Percentiles rank a stretch among this genome's conserved stretches.
phyloP scores from a whole-genome alignment of 2,797 vertebrate species.

The Phyllotis vaccarum region DNA sequence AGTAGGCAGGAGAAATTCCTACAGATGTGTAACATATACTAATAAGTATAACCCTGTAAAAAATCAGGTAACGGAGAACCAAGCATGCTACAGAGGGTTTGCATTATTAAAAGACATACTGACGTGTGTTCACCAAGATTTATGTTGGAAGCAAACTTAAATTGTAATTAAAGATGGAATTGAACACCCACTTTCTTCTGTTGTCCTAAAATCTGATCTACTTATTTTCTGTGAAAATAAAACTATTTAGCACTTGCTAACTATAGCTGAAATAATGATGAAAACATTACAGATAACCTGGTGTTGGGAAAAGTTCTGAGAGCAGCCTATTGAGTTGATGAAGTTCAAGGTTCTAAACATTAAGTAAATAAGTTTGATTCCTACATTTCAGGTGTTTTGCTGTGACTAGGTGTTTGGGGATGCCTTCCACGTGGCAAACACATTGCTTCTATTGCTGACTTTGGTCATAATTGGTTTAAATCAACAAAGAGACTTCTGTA shows the following conservation, averaged over 20 bases:
- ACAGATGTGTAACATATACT: background rate
- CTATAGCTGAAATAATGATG: background rate
- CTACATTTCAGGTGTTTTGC: background rate
- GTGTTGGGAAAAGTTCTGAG: background rate
- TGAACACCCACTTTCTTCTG: background rate
- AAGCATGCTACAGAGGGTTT: background rate
- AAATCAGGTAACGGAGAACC: conserved; percentile 8
- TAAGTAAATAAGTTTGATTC: background rate
- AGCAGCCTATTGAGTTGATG: background rate
- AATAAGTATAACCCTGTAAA: background rate
- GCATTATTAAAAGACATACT: background rate
- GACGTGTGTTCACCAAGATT: background rate
- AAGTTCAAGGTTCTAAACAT: background rate
- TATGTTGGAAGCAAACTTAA: background rate
- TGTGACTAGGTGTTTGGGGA: background rate
- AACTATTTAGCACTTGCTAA: background rate
- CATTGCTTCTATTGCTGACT: background rate
- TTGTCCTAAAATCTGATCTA: background rate
- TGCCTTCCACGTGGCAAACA: background rate
- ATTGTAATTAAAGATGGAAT: background rate
- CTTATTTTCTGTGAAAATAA: background rate
- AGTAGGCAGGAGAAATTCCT: background rate
- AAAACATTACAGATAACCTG: background rate
- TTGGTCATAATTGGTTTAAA: background rate
- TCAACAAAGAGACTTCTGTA: conserved; percentile 36